Evolutionary conservation across 2,888 invertebrate genomes (phyloP).

Genomic region (Calameuta filiformis): DNA sequence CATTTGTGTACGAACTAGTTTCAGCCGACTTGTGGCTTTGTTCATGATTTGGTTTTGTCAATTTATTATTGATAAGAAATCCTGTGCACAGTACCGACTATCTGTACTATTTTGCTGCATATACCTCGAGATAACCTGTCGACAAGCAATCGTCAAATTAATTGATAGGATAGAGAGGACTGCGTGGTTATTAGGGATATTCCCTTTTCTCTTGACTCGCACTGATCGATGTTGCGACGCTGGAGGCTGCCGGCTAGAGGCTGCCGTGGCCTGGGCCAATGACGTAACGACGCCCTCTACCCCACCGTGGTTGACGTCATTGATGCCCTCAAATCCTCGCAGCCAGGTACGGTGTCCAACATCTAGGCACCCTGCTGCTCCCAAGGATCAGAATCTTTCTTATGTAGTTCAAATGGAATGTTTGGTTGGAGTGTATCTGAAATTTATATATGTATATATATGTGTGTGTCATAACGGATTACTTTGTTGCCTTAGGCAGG

Average conservation of each 20-base stretch:
- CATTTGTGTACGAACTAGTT: no score
- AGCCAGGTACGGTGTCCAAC: constrained; percentile 41
- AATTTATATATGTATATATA: no score
- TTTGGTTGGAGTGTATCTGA: background rate
- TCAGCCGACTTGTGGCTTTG: background rate
- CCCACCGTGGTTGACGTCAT: constrained; percentile 55
- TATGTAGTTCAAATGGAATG: background rate
- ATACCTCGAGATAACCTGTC: background rate
- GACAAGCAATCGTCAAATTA: constrained; percentile 29
- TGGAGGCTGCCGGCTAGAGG: constrained; percentile 41
- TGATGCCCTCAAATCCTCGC: constrained; percentile 60
- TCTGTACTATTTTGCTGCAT: background rate
- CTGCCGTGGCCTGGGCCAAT: constrained; percentile 37
- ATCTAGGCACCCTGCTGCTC: background rate
- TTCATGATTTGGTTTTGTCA: background rate
- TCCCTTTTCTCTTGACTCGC: constrained; percentile 34
- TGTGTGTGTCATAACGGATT: no score
- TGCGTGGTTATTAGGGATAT: constrained; percentile 33
- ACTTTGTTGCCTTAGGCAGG: background rate
- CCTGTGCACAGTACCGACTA: background rate
- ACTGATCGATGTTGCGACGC: constrained; percentile 52
- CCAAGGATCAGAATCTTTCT: background rate
- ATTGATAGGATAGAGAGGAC: constrained; percentile 24
- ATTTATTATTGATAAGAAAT: background rate
- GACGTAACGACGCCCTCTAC: constrained; percentile 55